Percentiles rank a stretch among this genome's conserved stretches.
These are phyloP conservation scores for Parazoanthus darwini DNA, from an alignment of 92 coral and sea anemone genomes.

Conservation along the genomic window DNA sequence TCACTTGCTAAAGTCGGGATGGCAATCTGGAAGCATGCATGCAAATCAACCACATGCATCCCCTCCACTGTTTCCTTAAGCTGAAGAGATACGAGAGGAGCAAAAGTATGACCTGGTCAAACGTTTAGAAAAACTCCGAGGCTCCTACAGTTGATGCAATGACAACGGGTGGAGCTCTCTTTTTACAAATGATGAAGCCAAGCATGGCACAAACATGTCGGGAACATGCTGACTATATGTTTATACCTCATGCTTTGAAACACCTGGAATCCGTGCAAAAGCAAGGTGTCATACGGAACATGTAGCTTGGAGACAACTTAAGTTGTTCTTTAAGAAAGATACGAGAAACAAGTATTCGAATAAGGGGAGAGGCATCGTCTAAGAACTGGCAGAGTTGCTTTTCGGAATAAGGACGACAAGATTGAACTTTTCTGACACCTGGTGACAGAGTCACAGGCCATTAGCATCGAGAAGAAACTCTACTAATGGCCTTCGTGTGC, in stretches of 20 bases:
- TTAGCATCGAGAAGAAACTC: constrained; percentile 37
- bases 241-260: constrained; percentile 43
- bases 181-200: constrained; percentile 50
- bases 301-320: constrained; percentile 45
- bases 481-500: constrained; percentile 23
- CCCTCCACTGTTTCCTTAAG: not conserved
- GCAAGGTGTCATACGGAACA: constrained; percentile 52
- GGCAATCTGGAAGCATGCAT: constrained; percentile 42
- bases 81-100: no score
- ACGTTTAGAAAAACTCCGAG: not conserved
- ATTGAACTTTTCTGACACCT: constrained; percentile 27
- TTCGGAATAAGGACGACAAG: constrained; percentile 1
- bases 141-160: constrained; percentile 40
- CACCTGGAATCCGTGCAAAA: constrained; percentile 41
- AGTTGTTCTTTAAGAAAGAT: constrained; percentile 43
- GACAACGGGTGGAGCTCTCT: constrained; percentile 44
- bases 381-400: constrained; percentile 34
- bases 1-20: constrained; percentile 59
- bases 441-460: constrained; percentile 4
- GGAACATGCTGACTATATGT: constrained; percentile 41
- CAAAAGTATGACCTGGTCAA: no score
- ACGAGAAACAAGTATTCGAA: constrained; percentile 36
- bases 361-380: constrained; percentile 25
- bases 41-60: constrained; percentile 48
- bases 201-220: not conserved